A percentile compares a stretch with the other conserved stretches of the same genome.
Conservation (phyloP, 2,113 vertebrate species). For the Triplophysa dalaica region DNA sequence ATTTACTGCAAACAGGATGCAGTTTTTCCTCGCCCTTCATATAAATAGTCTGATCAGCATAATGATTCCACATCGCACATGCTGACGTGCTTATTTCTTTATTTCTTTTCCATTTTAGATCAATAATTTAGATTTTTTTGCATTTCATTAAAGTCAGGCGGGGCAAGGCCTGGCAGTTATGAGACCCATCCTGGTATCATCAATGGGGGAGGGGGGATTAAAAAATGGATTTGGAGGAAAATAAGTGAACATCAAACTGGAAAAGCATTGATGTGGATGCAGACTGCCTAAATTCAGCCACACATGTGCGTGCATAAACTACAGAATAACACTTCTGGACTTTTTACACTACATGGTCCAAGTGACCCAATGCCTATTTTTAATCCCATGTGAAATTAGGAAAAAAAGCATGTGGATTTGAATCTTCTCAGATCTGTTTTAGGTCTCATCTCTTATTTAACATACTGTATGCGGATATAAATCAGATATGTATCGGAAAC, state of each 20-base stretch:
- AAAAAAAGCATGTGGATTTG: too few species aligned
- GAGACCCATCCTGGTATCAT: constrained; percentile 8
- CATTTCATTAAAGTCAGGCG: constrained; percentile 24
- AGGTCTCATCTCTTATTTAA: too few species aligned
- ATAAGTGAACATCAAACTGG: background rate
- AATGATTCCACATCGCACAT: constrained; percentile 36
- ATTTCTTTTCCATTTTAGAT: constrained; percentile 40
- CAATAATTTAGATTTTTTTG: constrained; percentile 39
- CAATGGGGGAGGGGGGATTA: background rate
- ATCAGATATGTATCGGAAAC: too few species aligned
- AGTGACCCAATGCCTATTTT: too few species aligned
- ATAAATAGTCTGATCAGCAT: constrained; percentile 41
- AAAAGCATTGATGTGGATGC: background rate
- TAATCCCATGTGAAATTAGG: too few species aligned
- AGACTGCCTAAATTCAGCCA: background rate
- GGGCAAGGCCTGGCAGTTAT: constrained; percentile 18
- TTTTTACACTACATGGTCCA: too few species aligned
- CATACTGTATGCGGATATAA: too few species aligned
- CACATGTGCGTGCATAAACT: too few species aligned
- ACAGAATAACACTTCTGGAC: too few species aligned
- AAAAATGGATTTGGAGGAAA: background rate
- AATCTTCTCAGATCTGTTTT: too few species aligned
- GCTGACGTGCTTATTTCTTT: constrained; percentile 38
- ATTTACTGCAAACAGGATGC: constrained; percentile 41
- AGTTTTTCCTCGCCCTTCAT: constrained; percentile 34